A percentile compares a stretch with the other conserved stretches of the same genome.
Evolutionary conservation across 2,888 invertebrate species (phyloP).

Genomic region (Drosophila parthenogenetica): DNA sequence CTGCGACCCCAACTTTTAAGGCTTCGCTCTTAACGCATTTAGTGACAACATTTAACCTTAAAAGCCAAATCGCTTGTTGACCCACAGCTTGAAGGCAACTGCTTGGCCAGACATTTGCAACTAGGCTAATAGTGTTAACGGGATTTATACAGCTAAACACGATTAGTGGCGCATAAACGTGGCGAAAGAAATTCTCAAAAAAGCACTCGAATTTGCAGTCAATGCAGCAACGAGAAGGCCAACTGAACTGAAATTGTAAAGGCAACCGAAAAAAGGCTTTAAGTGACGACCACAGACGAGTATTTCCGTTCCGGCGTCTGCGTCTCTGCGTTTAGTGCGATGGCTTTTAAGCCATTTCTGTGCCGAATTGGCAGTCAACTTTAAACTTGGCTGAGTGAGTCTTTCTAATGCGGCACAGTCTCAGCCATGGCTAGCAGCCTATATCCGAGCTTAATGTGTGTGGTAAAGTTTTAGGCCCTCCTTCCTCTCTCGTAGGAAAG

Average conservation of each 20-base stretch:
- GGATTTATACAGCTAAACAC: slow-evolving; percentile 2
- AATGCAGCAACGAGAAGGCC: slow-evolving; percentile 14
- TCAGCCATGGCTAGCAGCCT: slow-evolving; percentile 44
- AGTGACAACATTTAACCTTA: neutral
- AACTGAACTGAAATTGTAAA: slow-evolving; percentile 3
- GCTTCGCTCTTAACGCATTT: neutral
- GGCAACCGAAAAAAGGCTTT: slow-evolving; percentile 37
- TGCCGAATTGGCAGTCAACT: slow-evolving; percentile 59
- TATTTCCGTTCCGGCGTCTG: slow-evolving; percentile 74
- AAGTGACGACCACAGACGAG: slow-evolving; percentile 56
- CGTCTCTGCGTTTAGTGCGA: slow-evolving; percentile 49
- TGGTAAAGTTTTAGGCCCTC: slow-evolving; percentile 50
- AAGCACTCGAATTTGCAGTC: slow-evolving; percentile 20
- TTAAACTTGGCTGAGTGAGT: slow-evolving; percentile 68
- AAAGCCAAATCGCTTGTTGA: slow-evolving; percentile 3
- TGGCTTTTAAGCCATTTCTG: slow-evolving; percentile 57
- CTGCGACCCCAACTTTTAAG: neutral
- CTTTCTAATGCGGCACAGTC: slow-evolving; percentile 53
- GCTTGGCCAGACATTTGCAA: slow-evolving; percentile 1
- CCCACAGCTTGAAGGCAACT: slow-evolving; percentile 1
- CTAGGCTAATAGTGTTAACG: slow-evolving; percentile 19
- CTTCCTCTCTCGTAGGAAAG: neutral
- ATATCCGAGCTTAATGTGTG: slow-evolving; percentile 35
- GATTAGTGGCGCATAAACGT: slow-evolving; percentile 39
- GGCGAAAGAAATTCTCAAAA: neutral